Conservation (phyloP, 1,140 invertebrate genomes). For the Chionoecetes opilio region DNA sequence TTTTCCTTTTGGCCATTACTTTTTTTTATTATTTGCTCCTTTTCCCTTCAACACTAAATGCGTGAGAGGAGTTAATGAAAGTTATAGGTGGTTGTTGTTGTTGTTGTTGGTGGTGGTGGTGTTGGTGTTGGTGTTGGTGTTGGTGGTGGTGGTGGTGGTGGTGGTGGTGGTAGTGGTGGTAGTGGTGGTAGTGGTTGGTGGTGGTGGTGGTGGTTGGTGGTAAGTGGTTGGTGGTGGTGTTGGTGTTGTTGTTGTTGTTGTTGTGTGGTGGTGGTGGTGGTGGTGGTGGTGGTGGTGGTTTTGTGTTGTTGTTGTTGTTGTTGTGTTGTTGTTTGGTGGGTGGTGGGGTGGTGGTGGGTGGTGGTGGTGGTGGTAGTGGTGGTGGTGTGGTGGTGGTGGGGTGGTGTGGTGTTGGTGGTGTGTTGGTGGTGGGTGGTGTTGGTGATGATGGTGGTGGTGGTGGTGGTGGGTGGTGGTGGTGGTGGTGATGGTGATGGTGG, state of each 20-base stretch:
- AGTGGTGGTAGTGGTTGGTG: background rate
- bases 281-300: no score
- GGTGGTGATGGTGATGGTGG: background rate
- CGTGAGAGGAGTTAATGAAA: background rate
- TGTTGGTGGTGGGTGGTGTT: no score
- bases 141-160: no score
- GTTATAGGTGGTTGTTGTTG: background rate
- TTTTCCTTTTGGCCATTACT: background rate
- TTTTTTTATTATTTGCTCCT: slow-evolving; percentile 6
- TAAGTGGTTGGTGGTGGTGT: background rate
- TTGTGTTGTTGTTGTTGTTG: no score
- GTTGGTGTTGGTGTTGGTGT: no score
- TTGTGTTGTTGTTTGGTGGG: background rate
- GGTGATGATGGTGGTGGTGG: background rate
- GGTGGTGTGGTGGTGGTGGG: no score
- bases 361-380: no score
- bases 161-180: background rate
- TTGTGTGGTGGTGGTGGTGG: no score
- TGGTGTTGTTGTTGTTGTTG: no score
- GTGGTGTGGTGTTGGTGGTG: no score
- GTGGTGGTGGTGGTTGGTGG: background rate
- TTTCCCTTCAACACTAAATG: background rate
- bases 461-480: background rate
- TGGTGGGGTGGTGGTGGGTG: background rate
- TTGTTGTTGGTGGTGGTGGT: background rate